Base-by-base conservation (phyloP, 1,140 invertebrate species). In the Bombyx mori region DNA sequence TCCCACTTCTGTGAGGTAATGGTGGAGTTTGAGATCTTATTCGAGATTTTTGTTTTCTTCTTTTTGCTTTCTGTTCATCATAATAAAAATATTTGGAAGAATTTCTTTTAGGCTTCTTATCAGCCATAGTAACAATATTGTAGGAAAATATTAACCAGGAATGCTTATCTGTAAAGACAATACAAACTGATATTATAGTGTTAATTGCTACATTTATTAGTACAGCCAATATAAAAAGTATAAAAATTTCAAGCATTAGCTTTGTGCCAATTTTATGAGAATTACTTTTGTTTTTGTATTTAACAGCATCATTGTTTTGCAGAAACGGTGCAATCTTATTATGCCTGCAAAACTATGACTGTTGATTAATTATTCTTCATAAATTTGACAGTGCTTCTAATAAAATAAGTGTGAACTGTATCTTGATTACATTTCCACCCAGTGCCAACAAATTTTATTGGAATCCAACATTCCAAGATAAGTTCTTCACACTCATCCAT, bases 401-500 rank as follows among this genome's bases (percentile, higher is more conserved):
- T 62, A 69, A 66, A 77, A 71, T 60, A 73, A 75, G 66, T 78
- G 75, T 75, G 70, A 82, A 82, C 76, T 84, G 75, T 78, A 74
- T 77, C 72, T 77, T 84, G 81, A 83, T 84, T 86, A 86, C 83
- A 84, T 84, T 84, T 83, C 83, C 79, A 83, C 81, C 83, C 71
- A 71, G 73, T 66, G 64, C 57, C 66, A 73, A 77, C 71, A 70
- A 80, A 81, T 75, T 69, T 68, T 72, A 67, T 57, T 69, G 61
- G 68, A 66, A 69, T 62, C 65, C 73, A 81, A 82, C 77, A 80
- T 77, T 75, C 77, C 72, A 35, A 35, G 26, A 35, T 77, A 64
- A 78, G 69, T 77, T 52, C 58, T 60, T 48, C 67, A 70, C 50
- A 65, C 67, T 72, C 70, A 76, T 78, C 72, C 68, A 72, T 69